Conservation (phyloP, 2,113 vertebrate species). For the Tringa solitaria region DNA sequence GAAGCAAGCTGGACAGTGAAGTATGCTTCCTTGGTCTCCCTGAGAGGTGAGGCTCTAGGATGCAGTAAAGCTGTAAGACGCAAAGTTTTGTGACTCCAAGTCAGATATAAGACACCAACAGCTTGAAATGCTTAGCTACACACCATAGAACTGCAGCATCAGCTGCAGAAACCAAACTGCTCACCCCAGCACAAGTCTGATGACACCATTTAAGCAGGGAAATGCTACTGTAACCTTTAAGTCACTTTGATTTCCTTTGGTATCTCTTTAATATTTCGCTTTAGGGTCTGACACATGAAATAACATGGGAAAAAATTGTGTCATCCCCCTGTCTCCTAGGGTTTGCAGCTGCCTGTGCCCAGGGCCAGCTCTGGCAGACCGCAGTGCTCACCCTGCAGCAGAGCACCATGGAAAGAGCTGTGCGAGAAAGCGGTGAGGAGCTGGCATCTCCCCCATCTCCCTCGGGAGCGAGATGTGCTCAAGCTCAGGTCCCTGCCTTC, state of each 20-base stretch:
- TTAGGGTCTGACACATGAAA: background rate
- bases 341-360: background rate
- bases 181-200: background rate
- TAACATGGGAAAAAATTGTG: background rate
- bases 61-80: background rate
- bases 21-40: background rate
- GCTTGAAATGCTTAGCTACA: background rate
- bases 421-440: fast-evolving
- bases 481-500: background rate
- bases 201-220: background rate
- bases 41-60: background rate
- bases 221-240: background rate
- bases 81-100: background rate
- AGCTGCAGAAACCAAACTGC: background rate
- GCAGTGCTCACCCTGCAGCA: background rate
- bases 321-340: background rate
- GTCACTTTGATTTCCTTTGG: background rate
- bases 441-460: too few relatives aligned
- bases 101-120: background rate
- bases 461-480: background rate
- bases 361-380: background rate
- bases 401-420: background rate
- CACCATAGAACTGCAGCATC: background rate
- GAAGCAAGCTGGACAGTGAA: background rate
- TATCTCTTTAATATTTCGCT: background rate